Evolutionary conservation across 1,140 invertebrate genomes (phyloP).

Genomic region (Saccostrea cuccullata): DNA sequence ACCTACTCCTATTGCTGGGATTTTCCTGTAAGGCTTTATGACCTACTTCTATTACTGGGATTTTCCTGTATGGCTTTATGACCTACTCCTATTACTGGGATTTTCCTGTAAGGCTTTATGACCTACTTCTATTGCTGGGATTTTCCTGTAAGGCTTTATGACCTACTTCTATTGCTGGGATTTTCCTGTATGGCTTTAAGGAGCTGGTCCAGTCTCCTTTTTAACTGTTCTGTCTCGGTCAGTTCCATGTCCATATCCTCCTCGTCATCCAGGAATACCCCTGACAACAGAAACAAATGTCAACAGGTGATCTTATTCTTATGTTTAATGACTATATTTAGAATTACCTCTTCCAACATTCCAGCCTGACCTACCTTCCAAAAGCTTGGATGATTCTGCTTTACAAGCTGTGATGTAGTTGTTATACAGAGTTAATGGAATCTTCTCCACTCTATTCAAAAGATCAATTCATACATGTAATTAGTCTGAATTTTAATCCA

Average conservation of each 20-base stretch:
- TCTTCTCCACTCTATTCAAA: neutral
- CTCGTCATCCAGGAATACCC: neutral
- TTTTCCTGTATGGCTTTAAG: neutral
- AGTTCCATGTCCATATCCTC: constrained; percentile 3
- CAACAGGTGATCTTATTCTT: neutral
- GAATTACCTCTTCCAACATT: too few species aligned
- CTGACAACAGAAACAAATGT: neutral
- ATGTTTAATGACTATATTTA: too few species aligned
- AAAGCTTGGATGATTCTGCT: constrained; percentile 1
- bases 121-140: too few species aligned
- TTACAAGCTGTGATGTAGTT: constrained; percentile 2
- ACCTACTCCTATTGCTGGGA: too few species aligned
- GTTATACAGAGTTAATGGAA: neutral
- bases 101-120: too few species aligned
- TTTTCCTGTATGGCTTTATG: too few species aligned
- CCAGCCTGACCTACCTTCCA: neutral
- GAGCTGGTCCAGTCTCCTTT: neutral
- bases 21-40: too few species aligned
- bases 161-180: too few species aligned
- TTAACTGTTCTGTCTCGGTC: neutral
- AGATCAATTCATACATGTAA: neutral
- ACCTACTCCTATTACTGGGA: too few species aligned
- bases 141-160: too few species aligned
- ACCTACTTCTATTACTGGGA: too few species aligned
- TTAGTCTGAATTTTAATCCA: too few species aligned